Conservation (phyloP, 2,797 vertebrate genomes). For the Phataginus tricuspis region DNA sequence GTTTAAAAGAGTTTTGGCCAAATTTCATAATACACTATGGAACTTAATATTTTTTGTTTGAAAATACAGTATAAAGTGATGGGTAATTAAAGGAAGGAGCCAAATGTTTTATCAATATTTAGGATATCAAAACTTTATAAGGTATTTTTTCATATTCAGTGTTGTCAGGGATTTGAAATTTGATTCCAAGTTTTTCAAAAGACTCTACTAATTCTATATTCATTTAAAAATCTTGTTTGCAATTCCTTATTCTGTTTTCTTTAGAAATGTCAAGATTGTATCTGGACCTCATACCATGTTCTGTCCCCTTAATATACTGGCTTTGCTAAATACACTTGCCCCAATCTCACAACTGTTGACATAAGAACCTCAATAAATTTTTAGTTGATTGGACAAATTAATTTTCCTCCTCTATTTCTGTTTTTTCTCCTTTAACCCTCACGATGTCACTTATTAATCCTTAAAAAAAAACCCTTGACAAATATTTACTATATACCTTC, state of each 20-base stretch:
- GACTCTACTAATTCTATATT: neutral
- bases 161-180: slow-evolving; percentile 27
- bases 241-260: neutral
- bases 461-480: neutral
- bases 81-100: neutral
- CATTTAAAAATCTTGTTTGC: neutral
- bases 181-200: neutral
- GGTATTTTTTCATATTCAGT: neutral
- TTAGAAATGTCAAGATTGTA: neutral
- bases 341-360: neutral
- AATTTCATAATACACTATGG: neutral
- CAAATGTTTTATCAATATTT: slow-evolving; percentile 25
- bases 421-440: neutral
- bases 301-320: neutral
- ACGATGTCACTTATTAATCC: neutral
- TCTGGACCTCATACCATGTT: neutral
- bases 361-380: neutral
- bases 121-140: neutral
- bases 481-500: neutral
- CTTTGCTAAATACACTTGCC: neutral
- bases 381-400: neutral
- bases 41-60: neutral
- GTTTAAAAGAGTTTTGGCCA: neutral
- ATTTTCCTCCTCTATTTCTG: neutral
- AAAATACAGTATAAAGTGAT: neutral